A percentile compares a stretch with the other conserved stretches of the same genome.
These are phyloP conservation scores for Corticium candelabrum DNA, from an alignment of 37 sponge, comb jelly and placozoan genomes.

Conservation along the genomic window DNA sequence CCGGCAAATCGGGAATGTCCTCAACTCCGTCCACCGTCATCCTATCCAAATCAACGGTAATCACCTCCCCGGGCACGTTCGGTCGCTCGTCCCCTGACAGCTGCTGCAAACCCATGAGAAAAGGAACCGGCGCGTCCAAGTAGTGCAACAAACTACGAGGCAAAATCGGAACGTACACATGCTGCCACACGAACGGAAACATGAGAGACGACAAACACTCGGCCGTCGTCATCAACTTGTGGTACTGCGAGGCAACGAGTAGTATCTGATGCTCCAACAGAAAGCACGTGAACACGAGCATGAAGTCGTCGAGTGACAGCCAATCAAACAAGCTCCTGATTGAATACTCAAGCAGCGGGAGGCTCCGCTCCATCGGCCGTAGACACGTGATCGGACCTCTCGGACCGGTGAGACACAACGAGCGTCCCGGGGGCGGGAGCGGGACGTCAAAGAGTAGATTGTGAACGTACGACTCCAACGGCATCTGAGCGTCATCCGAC, in stretches of 20 bases:
- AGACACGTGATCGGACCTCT: slow-evolving; percentile 25
- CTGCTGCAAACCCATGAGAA: slow-evolving; percentile 71
- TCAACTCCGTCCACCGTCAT: not conserved
- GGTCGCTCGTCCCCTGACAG: not conserved
- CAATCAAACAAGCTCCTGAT: slow-evolving; percentile 48
- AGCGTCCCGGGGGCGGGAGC: slow-evolving; percentile 54
- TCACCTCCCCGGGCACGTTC: not conserved
- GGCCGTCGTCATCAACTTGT: slow-evolving; percentile 18
- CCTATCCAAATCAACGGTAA: not conserved
- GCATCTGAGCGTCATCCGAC: slow-evolving; percentile 16
- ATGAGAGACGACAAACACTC: slow-evolving; percentile 55
- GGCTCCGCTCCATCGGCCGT: slow-evolving; percentile 12
- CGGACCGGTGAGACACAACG: slow-evolving; percentile 28
- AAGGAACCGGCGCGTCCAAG: slow-evolving; percentile 95
- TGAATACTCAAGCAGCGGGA: slow-evolving; percentile 85
- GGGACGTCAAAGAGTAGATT: slow-evolving; percentile 65
- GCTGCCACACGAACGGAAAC: slow-evolving; percentile 92
- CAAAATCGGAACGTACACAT: slow-evolving; percentile 91
- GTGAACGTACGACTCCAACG: slow-evolving; percentile 67
- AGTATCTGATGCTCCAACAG: slow-evolving; percentile 88
- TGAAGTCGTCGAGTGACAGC: slow-evolving; percentile 41
- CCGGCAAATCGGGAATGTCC: not conserved
- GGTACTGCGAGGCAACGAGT: slow-evolving; percentile 11
- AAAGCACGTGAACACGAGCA: slow-evolving; percentile 54
- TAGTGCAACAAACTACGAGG: slow-evolving; percentile 66